phyloP scores from a whole-genome alignment of 2,113 vertebrate genomes.

The Bufo bufo region DNA sequence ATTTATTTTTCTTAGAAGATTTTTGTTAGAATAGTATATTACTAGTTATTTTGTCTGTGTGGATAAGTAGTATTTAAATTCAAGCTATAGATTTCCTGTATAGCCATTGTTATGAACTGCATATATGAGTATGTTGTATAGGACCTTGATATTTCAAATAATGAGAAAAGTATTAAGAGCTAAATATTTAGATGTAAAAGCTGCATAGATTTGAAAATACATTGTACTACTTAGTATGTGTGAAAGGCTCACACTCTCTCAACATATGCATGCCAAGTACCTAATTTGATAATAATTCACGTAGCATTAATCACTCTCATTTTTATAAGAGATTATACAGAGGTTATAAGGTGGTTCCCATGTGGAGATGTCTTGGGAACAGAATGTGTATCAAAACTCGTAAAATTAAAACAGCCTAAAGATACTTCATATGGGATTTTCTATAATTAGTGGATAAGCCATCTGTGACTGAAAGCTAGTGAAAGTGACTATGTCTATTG shows the following conservation, averaged over 20 bases:
- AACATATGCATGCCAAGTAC: not conserved
- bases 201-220: not conserved
- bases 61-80: not conserved
- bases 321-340: constrained; percentile 21
- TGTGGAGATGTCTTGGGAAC: constrained; percentile 31
- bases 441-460: constrained; percentile 46
- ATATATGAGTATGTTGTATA: not conserved
- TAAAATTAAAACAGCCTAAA: constrained; percentile 47
- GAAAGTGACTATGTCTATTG: constrained; percentile 20
- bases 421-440: constrained; percentile 49
- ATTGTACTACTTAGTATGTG: constrained; percentile 28
- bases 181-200: not conserved
- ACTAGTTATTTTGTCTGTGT: not conserved
- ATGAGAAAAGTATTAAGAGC: not conserved
- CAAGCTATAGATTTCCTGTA: not conserved
- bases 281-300: constrained; percentile 31
- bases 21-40: not conserved
- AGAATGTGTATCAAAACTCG: constrained; percentile 40
- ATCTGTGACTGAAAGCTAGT: constrained; percentile 42
- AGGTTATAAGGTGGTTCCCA: constrained; percentile 34
- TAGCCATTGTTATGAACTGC: not conserved
- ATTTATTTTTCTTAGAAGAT: too few relatives aligned
- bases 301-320: constrained; percentile 31
- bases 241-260: constrained; percentile 21
- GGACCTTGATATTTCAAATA: not conserved